Evolutionary conservation across 2,797 vertebrate species (phyloP).

Genomic region (Peromyscus aztecus): DNA sequence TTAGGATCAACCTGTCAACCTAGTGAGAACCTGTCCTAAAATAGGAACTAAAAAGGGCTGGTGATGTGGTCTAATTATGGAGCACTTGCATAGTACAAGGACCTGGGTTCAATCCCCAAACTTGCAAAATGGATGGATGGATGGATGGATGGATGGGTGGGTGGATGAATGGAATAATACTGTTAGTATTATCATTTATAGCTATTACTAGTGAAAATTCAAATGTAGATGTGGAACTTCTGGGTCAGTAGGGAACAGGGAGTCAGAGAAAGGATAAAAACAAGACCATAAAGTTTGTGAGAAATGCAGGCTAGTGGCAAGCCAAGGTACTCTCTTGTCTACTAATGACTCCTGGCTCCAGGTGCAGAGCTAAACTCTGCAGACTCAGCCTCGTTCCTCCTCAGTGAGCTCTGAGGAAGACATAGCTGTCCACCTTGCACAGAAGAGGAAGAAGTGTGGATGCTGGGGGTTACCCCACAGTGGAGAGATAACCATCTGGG

Average conservation of each 20-base stretch:
- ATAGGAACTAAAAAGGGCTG: not conserved
- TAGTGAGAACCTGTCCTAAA: not conserved
- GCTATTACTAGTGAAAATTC: not conserved
- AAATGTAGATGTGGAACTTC: not conserved
- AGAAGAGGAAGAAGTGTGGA: not conserved
- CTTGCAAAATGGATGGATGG: not conserved
- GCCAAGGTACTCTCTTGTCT: not conserved
- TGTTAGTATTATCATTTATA: not conserved
- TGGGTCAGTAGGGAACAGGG: not conserved
- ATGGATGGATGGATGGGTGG: not conserved
- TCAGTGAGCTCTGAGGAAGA: not conserved
- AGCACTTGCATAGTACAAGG: not conserved
- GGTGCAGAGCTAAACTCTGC: not conserved
- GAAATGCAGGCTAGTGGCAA: too few relatives aligned
- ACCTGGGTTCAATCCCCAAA: not conserved
- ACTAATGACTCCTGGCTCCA: too few relatives aligned
- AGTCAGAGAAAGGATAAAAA: not conserved
- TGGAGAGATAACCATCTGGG: not conserved
- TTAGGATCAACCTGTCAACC: not conserved
- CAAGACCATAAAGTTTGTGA: not conserved
- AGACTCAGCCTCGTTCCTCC: not conserved
- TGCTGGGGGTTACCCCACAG: not conserved
- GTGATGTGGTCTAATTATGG: not conserved
- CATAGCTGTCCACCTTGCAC: not conserved
- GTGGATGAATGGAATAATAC: not conserved